Percentiles rank a stretch among this genome's conserved stretches.
phyloP scores from a whole-genome alignment of 2,888 invertebrate species.

The Steromphala cineraria region DNA sequence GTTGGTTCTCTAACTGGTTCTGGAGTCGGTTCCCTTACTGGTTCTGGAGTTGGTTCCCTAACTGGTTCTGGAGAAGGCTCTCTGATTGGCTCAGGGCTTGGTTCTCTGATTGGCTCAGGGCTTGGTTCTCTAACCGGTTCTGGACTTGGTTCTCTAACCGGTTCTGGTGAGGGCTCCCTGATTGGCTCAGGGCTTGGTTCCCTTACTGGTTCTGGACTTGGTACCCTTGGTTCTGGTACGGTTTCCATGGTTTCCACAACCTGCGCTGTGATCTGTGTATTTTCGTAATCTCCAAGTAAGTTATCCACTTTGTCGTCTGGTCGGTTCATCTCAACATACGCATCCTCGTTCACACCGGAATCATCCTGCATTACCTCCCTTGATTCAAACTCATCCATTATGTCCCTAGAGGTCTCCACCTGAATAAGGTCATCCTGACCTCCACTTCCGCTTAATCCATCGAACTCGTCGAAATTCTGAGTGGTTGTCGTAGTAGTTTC shows the following conservation, averaged over 20 bases:
- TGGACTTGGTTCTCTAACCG: neutral
- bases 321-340: conserved; percentile 11
- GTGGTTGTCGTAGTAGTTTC: conserved; percentile 11
- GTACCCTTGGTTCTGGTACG: neutral
- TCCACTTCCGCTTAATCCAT: neutral
- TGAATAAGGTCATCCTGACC: conserved; percentile 18
- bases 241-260: neutral
- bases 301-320: neutral
- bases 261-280: neutral
- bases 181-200: neutral
- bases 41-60: neutral
- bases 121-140: conserved; percentile 8
- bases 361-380: neutral
- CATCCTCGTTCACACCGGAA: neutral
- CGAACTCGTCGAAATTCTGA: neutral
- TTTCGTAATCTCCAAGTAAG: neutral
- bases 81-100: neutral
- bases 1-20: neutral
- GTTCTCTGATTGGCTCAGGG: neutral
- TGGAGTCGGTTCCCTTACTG: neutral
- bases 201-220: neutral
- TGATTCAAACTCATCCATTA: neutral
- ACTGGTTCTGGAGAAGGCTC: conserved; percentile 10
- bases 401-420: neutral
- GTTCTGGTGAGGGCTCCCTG: neutral